Conservation (phyloP, 2,113 vertebrate species). For the Rhabdomys dilectus region DNA sequence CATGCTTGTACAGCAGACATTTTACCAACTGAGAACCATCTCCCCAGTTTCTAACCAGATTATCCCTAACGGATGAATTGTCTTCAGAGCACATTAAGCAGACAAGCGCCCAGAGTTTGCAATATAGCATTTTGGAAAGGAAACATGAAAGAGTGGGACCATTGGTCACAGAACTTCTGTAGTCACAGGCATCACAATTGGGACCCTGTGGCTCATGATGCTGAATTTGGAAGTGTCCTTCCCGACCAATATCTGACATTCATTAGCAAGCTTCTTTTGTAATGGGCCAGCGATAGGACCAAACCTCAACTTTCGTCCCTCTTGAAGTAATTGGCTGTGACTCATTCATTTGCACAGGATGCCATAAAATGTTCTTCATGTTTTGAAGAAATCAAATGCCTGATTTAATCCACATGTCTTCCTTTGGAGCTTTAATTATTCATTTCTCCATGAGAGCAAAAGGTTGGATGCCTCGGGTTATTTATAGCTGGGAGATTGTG, state of each 20-base stretch:
- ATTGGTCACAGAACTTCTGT: background rate
- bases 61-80: background rate
- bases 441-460: slow-evolving; percentile 76
- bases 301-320: slow-evolving; percentile 67
- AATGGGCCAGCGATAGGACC: slow-evolving; percentile 50
- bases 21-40: background rate
- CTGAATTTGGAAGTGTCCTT: background rate
- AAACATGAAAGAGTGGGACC: background rate
- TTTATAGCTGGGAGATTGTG: slow-evolving; percentile 61
- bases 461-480: slow-evolving; percentile 72
- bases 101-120: background rate
- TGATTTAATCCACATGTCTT: slow-evolving; percentile 77
- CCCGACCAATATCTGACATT: background rate
- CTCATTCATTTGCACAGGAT: slow-evolving; percentile 79
- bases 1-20: background rate
- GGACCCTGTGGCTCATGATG: background rate
- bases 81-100: background rate
- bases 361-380: slow-evolving; percentile 66
- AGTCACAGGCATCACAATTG: background rate
- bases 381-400: slow-evolving; percentile 82
- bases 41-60: background rate
- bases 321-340: slow-evolving; percentile 77
- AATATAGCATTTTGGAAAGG: background rate
- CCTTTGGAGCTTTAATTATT: slow-evolving; percentile 83
- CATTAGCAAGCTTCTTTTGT: slow-evolving; percentile 8